These are phyloP conservation scores for Rhipidura dahli DNA, from an alignment of 2,113 vertebrate species.

Conservation along the genomic window DNA sequence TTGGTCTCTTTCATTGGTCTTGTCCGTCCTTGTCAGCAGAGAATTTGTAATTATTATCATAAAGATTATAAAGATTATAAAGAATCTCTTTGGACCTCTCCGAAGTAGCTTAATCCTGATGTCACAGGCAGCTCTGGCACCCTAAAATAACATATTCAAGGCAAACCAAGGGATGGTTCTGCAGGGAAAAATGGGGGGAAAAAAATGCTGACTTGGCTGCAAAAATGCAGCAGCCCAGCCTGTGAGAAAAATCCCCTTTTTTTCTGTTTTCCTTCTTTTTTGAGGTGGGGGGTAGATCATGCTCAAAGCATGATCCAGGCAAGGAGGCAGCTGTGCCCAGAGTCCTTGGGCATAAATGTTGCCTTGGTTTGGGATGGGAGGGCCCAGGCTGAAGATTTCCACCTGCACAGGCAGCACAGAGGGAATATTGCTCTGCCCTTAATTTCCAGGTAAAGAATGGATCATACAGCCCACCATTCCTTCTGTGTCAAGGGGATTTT, in stretches of 20 bases:
- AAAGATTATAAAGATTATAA: neutral
- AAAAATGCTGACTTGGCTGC: neutral
- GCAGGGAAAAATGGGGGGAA: neutral
- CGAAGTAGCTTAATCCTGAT: rapidly evolving
- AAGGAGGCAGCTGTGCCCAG: neutral
- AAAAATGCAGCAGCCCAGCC: neutral
- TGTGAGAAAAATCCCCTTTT: neutral
- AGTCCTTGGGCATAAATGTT: neutral
- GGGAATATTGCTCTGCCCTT: neutral
- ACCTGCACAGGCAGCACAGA: neutral
- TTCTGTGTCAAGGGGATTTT: rapidly evolving
- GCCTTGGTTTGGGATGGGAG: rapidly evolving
- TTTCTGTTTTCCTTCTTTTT: neutral
- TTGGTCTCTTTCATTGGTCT: neutral
- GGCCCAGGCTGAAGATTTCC: neutral
- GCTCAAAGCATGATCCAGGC: neutral
- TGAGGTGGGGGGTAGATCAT: neutral
- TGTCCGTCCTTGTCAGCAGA: neutral
- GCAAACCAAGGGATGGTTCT: neutral
- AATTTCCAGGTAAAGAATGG: neutral
- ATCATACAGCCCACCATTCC: neutral
- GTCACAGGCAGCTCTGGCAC: neutral
- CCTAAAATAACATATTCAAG: rapidly evolving
- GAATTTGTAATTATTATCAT: neutral
- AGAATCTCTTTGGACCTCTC: neutral